Percentiles rank a stretch among this genome's conserved stretches.
Evolutionary conservation across 2,888 invertebrate species (phyloP).

Genomic region (Aricia artaxerxes): DNA sequence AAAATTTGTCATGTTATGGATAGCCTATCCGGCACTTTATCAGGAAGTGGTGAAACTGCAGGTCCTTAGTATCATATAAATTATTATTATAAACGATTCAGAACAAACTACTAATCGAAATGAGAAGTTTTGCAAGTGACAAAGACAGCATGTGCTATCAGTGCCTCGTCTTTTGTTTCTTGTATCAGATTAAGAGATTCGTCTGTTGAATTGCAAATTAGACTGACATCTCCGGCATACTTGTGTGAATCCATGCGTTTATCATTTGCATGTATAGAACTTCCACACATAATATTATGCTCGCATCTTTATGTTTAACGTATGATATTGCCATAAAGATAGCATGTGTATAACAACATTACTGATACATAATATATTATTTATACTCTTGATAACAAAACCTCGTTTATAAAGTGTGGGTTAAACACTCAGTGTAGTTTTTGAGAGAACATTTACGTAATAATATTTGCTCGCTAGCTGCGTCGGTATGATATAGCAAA

Average conservation of each 20-base stretch:
- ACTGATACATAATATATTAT: constrained; percentile 24
- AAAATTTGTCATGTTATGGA: background rate
- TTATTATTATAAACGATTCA: too few species aligned
- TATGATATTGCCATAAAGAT: constrained; percentile 26
- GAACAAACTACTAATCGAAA: too few species aligned
- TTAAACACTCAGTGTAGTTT: background rate
- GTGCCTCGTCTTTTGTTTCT: background rate
- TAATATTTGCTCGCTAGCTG: constrained; percentile 19
- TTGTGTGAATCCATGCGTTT: constrained; percentile 19
- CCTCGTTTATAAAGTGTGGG: background rate
- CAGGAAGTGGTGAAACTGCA: too few species aligned
- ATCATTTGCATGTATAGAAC: constrained; percentile 7
- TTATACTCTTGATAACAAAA: constrained; percentile 22
- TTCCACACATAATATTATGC: background rate
- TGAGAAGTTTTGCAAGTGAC: background rate
- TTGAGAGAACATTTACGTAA: constrained; percentile 4
- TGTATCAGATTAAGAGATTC: background rate
- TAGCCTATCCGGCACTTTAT: too few species aligned
- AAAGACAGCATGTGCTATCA: background rate
- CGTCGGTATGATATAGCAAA: background rate
- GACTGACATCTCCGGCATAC: background rate
- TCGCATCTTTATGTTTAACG: constrained; percentile 6
- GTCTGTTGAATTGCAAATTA: constrained; percentile 9
- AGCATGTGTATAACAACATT: constrained; percentile 27
- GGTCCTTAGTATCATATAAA: too few species aligned